Conservation (phyloP, 2,113 vertebrate species). For the Pterophyllum scalare region DNA sequence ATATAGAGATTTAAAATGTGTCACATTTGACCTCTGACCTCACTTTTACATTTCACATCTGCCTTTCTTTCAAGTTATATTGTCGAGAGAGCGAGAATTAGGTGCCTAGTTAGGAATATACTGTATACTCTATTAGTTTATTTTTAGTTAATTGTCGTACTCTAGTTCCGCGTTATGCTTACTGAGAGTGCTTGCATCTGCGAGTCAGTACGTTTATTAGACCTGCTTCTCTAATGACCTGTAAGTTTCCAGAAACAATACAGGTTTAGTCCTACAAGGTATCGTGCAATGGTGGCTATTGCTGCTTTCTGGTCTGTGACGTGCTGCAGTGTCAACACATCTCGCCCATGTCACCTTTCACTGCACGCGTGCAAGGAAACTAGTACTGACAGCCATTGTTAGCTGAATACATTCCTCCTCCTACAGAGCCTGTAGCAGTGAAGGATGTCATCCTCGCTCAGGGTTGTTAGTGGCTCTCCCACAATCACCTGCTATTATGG, state of each 20-base stretch:
- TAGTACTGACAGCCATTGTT: constrained; percentile 63
- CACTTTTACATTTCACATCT: no score
- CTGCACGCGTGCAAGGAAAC: constrained; percentile 2
- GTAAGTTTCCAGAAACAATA: constrained; percentile 22
- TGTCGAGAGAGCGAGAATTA: no score
- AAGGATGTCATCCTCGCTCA: constrained; percentile 55
- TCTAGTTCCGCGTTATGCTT: not conserved
- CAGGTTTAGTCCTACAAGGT: constrained; percentile 9
- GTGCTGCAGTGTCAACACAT: constrained; percentile 30
- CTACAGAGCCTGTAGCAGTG: constrained; percentile 36
- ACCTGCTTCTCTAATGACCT: constrained; percentile 29
- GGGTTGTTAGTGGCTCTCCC: constrained; percentile 46
- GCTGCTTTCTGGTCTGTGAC: constrained; percentile 3
- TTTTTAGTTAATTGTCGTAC: not conserved
- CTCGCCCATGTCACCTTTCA: constrained; percentile 47
- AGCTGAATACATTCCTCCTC: constrained; percentile 41
- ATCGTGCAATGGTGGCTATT: not conserved
- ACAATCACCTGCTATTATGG: constrained; percentile 67
- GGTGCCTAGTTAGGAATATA: no score
- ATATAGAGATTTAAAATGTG: no score
- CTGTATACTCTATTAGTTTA: not conserved
- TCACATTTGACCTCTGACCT: no score
- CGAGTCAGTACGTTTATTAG: not conserved
- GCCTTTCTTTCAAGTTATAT: no score
- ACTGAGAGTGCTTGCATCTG: not conserved